These are phyloP conservation scores for Hypsibius dujardini DNA, from an alignment of 1,140 invertebrate genomes.

Conservation along the genomic window DNA sequence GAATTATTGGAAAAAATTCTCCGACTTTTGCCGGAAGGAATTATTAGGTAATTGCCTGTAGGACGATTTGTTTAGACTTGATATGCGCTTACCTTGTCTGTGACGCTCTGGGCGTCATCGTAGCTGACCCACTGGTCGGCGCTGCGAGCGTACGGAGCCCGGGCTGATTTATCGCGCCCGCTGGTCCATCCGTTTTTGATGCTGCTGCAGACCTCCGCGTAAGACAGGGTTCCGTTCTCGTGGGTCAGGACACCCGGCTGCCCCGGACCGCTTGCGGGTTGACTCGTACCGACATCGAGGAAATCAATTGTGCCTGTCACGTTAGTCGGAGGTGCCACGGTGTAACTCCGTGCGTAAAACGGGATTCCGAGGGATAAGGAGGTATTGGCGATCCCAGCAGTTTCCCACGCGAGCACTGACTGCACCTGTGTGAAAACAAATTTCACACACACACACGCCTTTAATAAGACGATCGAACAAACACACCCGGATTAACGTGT, in stretches of 20 bases:
- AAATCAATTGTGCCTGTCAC: conserved; percentile 33
- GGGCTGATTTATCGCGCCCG: conserved; percentile 45
- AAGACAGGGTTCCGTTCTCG: conserved; percentile 74
- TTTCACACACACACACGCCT: no score
- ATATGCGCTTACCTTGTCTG: conserved; percentile 39
- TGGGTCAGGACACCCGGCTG: conserved; percentile 58
- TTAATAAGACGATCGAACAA: no score
- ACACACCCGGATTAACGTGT: neutral
- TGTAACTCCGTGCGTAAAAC: conserved; percentile 71
- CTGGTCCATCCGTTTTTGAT: conserved; percentile 42
- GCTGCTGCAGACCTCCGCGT: conserved; percentile 63
- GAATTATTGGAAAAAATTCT: no score
- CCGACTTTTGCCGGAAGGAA: no score
- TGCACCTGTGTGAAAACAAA: neutral
- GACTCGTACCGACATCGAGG: conserved; percentile 33
- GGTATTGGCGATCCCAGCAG: conserved; percentile 50
- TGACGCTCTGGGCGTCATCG: conserved; percentile 49
- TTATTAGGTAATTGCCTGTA: no score
- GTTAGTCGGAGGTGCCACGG: conserved; percentile 45
- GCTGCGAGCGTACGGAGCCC: conserved; percentile 48
- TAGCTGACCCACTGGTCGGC: conserved; percentile 67
- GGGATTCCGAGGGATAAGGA: conserved; percentile 69
- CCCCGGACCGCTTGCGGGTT: conserved; percentile 47
- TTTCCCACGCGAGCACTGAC: conserved; percentile 41
- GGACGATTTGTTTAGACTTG: no score